Evolutionary conservation across 2,113 vertebrate species (phyloP).

Genomic region (Stegastes partitus): DNA sequence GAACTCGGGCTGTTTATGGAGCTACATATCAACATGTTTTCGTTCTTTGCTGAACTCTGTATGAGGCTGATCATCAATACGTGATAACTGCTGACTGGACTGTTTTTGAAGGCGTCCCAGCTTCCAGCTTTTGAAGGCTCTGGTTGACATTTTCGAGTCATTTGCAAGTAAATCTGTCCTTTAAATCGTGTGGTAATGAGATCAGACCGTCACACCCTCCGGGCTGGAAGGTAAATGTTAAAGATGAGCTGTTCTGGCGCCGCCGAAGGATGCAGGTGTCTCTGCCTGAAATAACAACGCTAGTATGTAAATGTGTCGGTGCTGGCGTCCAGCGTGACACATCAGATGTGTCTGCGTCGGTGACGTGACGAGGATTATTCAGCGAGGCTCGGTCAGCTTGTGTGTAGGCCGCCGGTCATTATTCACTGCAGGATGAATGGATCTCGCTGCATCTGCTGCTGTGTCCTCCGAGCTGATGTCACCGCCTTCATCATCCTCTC

Average conservation of each 20-base stretch:
- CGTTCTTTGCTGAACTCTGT: too few species aligned
- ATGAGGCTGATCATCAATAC: too few species aligned
- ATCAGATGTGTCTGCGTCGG: background rate
- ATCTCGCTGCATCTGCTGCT: slow-evolving; percentile 37
- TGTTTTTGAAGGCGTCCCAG: too few species aligned
- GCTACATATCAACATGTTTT: too few species aligned
- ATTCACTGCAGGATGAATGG: slow-evolving; percentile 45
- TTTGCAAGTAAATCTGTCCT: too few species aligned
- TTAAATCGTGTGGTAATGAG: too few species aligned
- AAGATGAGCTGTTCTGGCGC: too few species aligned
- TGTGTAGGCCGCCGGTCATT: slow-evolving; percentile 51
- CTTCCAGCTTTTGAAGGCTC: too few species aligned
- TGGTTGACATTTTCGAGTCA: too few species aligned
- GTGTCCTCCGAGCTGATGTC: slow-evolving; percentile 10
- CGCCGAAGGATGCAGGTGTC: rapidly evolving
- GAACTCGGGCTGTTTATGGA: too few species aligned
- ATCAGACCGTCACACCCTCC: background rate
- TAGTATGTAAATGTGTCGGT: background rate
- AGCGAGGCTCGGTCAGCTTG: slow-evolving; percentile 47
- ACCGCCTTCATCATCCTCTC: background rate
- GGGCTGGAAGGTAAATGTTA: background rate
- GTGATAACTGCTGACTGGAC: too few species aligned
- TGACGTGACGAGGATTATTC: background rate
- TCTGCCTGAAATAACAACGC: slow-evolving; percentile 11
- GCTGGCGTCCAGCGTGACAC: background rate